Percentiles rank a stretch among this genome's conserved stretches.
phyloP scores from a whole-genome alignment of 2,113 vertebrate genomes.

The Ahaetulla prasina region DNA sequence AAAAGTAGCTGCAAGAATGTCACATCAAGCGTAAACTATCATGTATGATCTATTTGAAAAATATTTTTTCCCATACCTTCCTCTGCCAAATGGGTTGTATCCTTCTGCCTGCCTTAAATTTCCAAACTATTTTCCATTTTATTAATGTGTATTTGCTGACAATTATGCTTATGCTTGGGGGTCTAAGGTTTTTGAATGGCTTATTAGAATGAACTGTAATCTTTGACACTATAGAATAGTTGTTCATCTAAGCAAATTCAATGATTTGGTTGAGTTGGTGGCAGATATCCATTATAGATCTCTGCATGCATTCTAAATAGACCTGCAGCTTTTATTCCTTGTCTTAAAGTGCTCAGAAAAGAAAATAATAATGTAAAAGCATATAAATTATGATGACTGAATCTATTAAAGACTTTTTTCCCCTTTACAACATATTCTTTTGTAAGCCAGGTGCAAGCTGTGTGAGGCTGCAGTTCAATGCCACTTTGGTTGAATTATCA shows the following conservation, averaged over 20 bases:
- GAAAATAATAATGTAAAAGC: background rate
- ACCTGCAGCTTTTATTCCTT: background rate
- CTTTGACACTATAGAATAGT: background rate
- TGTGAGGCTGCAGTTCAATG: background rate
- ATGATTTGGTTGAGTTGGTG: background rate
- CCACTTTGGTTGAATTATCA: constrained; percentile 11
- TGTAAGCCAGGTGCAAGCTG: background rate
- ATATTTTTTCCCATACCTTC: background rate
- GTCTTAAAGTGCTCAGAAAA: background rate
- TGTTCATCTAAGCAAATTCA: background rate
- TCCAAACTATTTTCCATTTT: background rate
- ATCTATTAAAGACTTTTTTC: background rate
- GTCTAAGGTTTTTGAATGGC: background rate
- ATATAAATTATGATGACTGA: constrained; percentile 8
- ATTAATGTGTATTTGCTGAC: background rate
- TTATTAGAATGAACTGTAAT: background rate
- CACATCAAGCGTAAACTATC: background rate
- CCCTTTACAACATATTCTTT: background rate
- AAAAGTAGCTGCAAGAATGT: background rate
- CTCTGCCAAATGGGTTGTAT: background rate
- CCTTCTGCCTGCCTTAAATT: background rate
- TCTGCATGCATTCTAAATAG: background rate
- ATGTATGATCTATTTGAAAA: background rate
- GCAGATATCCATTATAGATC: constrained; percentile 4
- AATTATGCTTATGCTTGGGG: background rate